Evolutionary conservation across 2,113 vertebrate genomes (phyloP), one percentile per base, ranked within the genome.

Genomic region (Smithornis capensis): DNA sequence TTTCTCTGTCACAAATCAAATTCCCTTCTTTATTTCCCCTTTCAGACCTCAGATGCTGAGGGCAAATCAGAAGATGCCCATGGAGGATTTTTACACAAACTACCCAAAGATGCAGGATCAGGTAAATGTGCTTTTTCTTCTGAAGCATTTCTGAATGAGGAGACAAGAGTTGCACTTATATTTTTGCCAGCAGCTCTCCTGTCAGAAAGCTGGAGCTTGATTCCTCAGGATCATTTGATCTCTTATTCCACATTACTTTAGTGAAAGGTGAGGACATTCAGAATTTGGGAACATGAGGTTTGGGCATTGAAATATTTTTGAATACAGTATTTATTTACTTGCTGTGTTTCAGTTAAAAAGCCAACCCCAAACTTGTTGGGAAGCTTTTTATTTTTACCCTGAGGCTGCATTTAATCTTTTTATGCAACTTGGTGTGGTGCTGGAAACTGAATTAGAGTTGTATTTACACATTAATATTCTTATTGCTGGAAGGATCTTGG

Each of bases 31-130:
- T 73, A 65, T 19, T 13, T 4, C 40, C 21, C 16, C 35, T 80
- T 92, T 27, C 89, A 98, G 98, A 94, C 79, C 33, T 96, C 95
- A 73, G 60, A 90, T 49, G n/a, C 80, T 62, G 86, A 95, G 74
- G 89, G 80, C 37, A 80, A 83, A 64, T 87, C 91, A 53, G 92
- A 94, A 96, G 90, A 55, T 44, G 40, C 47, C 45, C 56, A 57
- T 63, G 89, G 73, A 82, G 60, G 40, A 24, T 78, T 79, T 91
- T 71, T 70, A 33, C 92, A 76, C 70, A 62, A 80, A 37, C 55
- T 10, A 16, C 75, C 90, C 69, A 82, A 86, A 70, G 94, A 29
- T 79, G 76, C 80, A 71, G 67, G 47, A 40, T 84, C 64, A 76
- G 96, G 95, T 96, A 78, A 95, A 75, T 27, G 13, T 44, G 17